Evolutionary conservation across 2,888 invertebrate genomes (phyloP).

Genomic region (Anaspis maculata): DNA sequence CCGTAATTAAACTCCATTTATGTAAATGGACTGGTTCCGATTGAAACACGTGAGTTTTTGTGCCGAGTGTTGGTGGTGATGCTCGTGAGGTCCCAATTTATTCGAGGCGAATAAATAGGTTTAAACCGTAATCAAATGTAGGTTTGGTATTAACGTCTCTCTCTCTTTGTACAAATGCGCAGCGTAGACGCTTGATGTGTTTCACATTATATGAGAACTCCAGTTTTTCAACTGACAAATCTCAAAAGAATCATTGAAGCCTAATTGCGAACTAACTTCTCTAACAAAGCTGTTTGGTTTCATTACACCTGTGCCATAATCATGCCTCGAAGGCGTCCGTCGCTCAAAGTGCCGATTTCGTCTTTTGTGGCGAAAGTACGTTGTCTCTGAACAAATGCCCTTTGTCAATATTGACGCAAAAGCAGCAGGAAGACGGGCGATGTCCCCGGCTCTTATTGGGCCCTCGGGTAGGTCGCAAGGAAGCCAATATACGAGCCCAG

Average conservation of each 20-base stretch:
- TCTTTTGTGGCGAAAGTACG: conserved; percentile 8
- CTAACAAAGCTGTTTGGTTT: too few relatives aligned
- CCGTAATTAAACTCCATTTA: conserved; percentile 15
- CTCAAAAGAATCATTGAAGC: too few relatives aligned
- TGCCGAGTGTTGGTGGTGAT: too few relatives aligned
- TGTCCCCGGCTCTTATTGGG: conserved; percentile 18
- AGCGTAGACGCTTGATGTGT: too few relatives aligned
- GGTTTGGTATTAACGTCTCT: too few relatives aligned
- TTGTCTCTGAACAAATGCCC: conserved; percentile 6
- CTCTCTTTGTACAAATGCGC: too few relatives aligned
- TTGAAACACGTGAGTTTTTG: conserved; percentile 13
- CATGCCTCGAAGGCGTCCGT: neutral
- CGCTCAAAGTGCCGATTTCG: conserved; percentile 4
- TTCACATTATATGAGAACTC: too few relatives aligned
- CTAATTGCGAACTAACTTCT: too few relatives aligned
- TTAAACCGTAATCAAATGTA: conserved; percentile 12
- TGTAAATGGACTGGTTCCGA: conserved; percentile 11
- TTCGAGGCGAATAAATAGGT: conserved; percentile 9
- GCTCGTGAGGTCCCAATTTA: conserved; percentile 11
- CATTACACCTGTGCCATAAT: too few relatives aligned
- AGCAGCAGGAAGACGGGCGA: conserved; percentile 13
- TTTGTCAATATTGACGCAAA: conserved; percentile 24
- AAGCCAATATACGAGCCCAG: conserved; percentile 16
- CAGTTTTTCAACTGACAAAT: too few relatives aligned
- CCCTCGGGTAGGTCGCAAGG: conserved; percentile 18